A percentile compares a stretch with the other conserved stretches of the same genome.
Evolutionary conservation across 2,888 invertebrate genomes (phyloP).

Genomic region (Drosophila ustulata): DNA sequence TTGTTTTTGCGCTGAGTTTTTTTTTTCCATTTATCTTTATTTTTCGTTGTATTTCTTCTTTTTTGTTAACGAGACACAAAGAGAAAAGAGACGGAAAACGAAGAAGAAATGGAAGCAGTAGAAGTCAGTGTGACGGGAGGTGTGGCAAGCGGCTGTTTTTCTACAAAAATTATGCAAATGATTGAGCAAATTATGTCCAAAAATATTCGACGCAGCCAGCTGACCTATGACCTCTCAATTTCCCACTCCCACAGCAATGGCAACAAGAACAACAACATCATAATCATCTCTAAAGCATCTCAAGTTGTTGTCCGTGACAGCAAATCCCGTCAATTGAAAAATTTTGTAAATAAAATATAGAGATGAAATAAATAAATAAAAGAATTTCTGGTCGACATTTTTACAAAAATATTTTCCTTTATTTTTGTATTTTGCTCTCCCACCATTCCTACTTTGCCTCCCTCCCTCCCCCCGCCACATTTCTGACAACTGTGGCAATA

Average conservation of each 20-base stretch:
- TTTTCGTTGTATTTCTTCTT: slow-evolving; percentile 40
- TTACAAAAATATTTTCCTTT: slow-evolving; percentile 43
- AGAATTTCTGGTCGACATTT: slow-evolving; percentile 16
- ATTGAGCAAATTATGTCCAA: slow-evolving; percentile 77
- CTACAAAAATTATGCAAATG: slow-evolving; percentile 76
- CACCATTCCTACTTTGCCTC: not conserved
- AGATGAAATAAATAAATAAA: slow-evolving; percentile 18
- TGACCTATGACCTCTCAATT: slow-evolving; percentile 45
- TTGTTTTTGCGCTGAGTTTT: slow-evolving; percentile 61
- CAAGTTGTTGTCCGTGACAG: slow-evolving; percentile 57
- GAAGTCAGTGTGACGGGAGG: slow-evolving; percentile 4
- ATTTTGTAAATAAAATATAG: slow-evolving; percentile 40
- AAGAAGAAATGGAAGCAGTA: not conserved
- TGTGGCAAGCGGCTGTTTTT: slow-evolving; percentile 41
- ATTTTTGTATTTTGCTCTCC: slow-evolving; percentile 12
- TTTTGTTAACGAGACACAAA: slow-evolving; percentile 64
- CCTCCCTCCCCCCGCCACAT: not conserved
- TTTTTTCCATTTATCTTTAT: slow-evolving; percentile 16
- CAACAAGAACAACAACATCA: slow-evolving; percentile 23
- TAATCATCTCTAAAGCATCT: slow-evolving; percentile 35
- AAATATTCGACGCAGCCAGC: slow-evolving; percentile 45
- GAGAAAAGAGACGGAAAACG: slow-evolving; percentile 27
- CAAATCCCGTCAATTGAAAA: slow-evolving; percentile 72
- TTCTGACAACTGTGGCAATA: slow-evolving; percentile 22
- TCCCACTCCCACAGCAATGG: not conserved